Evolutionary conservation across 2,888 invertebrate species (phyloP).

Genomic region (Nasonovia ribisnigri): DNA sequence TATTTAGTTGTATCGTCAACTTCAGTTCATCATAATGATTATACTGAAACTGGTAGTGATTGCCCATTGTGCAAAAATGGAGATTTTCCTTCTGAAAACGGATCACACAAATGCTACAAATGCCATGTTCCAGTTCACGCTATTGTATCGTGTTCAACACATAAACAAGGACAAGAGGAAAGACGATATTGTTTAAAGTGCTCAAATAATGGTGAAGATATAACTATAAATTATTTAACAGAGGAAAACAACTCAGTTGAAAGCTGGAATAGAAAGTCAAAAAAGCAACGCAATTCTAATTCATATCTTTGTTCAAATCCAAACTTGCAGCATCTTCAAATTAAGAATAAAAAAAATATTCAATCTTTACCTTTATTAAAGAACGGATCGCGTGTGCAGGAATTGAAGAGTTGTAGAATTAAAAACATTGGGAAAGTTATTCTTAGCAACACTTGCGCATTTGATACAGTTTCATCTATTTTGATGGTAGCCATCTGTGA

Average conservation of each 20-base stretch:
- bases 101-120: not conserved
- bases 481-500: conserved; percentile 21
- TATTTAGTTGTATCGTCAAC: too few species aligned
- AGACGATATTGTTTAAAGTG: not conserved
- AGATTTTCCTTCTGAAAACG: not conserved
- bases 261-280: not conserved
- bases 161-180: not conserved
- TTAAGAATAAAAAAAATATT: not conserved
- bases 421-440: not conserved
- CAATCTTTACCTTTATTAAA: not conserved
- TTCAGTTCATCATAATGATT: too few species aligned
- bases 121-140: not conserved
- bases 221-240: too few species aligned
- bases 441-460: not conserved
- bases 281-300: not conserved
- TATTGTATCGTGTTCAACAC: not conserved
- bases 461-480: not conserved
- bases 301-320: conserved; percentile 20
- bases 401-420: conserved; percentile 17
- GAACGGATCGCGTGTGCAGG: not conserved
- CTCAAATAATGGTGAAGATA: not conserved
- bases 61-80: not conserved
- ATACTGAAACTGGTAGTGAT: not conserved
- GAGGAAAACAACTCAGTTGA: conserved; percentile 9
- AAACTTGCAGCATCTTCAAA: not conserved